Evolutionary conservation across 2,797 vertebrate genomes (phyloP).

Genomic region (Antennarius maculatus): DNA sequence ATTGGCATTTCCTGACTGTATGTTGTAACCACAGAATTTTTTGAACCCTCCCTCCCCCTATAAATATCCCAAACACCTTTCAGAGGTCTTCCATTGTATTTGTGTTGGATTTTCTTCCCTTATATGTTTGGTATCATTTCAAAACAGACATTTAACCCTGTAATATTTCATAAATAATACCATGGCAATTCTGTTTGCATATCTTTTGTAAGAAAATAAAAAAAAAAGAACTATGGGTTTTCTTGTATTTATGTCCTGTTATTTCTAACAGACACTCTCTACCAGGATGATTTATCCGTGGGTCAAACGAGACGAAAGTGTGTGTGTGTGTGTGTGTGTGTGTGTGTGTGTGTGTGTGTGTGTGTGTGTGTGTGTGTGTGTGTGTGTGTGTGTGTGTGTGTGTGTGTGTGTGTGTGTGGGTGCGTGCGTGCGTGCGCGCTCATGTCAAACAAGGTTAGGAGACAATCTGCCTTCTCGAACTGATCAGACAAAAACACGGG

Average conservation of each 20-base stretch:
- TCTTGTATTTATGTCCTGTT: slow-evolving; percentile 2
- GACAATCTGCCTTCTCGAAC: neutral
- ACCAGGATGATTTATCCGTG: no score
- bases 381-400: no score
- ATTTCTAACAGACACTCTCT: no score
- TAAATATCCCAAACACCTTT: slow-evolving; percentile 12
- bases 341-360: neutral
- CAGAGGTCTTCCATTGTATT: slow-evolving; percentile 49
- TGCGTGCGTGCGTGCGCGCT: neutral
- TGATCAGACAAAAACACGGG: slow-evolving; percentile 22
- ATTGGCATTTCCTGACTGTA: slow-evolving; percentile 74
- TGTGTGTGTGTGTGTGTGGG: neutral
- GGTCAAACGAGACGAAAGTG: no score
- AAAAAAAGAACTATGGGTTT: slow-evolving; percentile 52
- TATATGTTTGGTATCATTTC: slow-evolving; percentile 80
- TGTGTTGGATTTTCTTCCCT: slow-evolving; percentile 34
- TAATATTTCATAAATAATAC: slow-evolving; percentile 70
- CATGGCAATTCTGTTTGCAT: slow-evolving; percentile 61
- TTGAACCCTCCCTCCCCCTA: slow-evolving; percentile 2
- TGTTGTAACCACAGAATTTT: slow-evolving; percentile 48
- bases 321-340: no score
- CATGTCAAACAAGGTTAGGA: neutral
- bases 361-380: neutral
- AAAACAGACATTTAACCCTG: slow-evolving; percentile 74
- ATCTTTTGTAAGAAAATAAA: slow-evolving; percentile 76